phyloP scores from a whole-genome alignment of 2,888 invertebrate species.

The Petrolisthes cinctipes region DNA sequence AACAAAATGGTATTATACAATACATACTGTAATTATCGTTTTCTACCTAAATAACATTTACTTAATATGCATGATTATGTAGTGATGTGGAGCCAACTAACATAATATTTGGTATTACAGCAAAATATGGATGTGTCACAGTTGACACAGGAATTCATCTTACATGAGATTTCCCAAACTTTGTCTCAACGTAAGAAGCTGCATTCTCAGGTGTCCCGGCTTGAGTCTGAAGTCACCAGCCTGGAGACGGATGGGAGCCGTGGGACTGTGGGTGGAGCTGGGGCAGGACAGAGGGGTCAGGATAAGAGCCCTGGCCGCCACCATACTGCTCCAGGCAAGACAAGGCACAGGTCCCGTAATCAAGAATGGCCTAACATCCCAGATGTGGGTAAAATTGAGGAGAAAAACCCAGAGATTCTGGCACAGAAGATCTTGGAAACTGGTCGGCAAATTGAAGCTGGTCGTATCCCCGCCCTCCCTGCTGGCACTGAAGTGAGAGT shows the following conservation, averaged over 20 bases:
- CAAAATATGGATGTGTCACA: slow-evolving; percentile 67
- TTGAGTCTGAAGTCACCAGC: slow-evolving; percentile 83
- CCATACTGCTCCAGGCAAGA: slow-evolving; percentile 25
- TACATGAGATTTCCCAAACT: slow-evolving; percentile 88
- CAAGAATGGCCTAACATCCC: slow-evolving; percentile 94
- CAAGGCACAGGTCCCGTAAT: slow-evolving; percentile 77
- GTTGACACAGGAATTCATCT: slow-evolving; percentile 81
- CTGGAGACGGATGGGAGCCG: slow-evolving; percentile 75
- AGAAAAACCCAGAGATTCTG: slow-evolving; percentile 89
- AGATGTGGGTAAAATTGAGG: slow-evolving; percentile 89
- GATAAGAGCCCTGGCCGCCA: slow-evolving; percentile 63
- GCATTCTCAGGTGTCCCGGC: slow-evolving; percentile 81
- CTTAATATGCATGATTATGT: neutral
- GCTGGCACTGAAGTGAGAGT: slow-evolving; percentile 62
- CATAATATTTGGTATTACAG: no score
- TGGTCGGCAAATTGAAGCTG: slow-evolving; percentile 89
- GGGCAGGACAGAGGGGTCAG: slow-evolving; percentile 62
- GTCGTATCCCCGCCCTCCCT: slow-evolving; percentile 72
- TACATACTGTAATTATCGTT: no score
- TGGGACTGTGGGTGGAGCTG: slow-evolving; percentile 68
- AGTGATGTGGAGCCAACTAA: neutral
- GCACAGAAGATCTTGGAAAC: slow-evolving; percentile 92
- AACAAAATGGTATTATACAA: no score
- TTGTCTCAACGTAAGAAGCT: slow-evolving; percentile 86
- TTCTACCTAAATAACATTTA: neutral